Evolutionary conservation across 2,888 invertebrate genomes (phyloP).

Genomic region (Torymus texanus): DNA sequence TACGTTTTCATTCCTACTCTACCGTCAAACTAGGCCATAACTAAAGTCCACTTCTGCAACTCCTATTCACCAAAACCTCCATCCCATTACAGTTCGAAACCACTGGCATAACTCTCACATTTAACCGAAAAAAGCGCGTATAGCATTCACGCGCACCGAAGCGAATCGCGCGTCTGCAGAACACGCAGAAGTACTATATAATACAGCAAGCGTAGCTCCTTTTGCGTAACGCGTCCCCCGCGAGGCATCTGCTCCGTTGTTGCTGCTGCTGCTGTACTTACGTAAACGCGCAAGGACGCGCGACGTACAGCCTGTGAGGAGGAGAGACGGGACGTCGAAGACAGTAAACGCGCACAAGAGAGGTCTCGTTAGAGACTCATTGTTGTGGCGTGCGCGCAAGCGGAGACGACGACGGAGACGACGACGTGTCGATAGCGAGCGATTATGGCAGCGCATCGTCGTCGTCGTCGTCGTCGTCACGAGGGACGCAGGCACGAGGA

Average conservation of each 20-base stretch:
- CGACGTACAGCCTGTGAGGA: neutral
- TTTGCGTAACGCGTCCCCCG: constrained; percentile 20
- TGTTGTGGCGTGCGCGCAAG: neutral
- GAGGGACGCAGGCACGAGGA: neutral
- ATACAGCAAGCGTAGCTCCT: neutral
- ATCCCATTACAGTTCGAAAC: too few species aligned
- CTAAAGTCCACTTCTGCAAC: too few species aligned
- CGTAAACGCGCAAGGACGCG: constrained; percentile 63
- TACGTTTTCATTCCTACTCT: too few species aligned
- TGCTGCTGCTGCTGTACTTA: constrained; percentile 55
- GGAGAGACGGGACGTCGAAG: neutral
- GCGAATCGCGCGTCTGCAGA: too few species aligned
- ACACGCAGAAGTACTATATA: too few species aligned
- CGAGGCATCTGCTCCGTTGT: constrained; percentile 21
- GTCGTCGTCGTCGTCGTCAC: too few species aligned
- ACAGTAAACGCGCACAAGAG: neutral
- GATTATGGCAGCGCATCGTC: neutral
- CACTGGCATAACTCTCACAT: too few species aligned
- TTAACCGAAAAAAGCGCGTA: too few species aligned
- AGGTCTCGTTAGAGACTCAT: constrained; percentile 12
- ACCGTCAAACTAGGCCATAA: too few species aligned
- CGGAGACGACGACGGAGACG: too few species aligned
- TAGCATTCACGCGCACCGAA: too few species aligned
- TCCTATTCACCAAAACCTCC: too few species aligned
- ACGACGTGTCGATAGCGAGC: neutral